A percentile compares a stretch with the other conserved stretches of the same genome.
Evolutionary conservation across 2,113 vertebrate genomes (phyloP).

Genomic region (Turnix velox): DNA sequence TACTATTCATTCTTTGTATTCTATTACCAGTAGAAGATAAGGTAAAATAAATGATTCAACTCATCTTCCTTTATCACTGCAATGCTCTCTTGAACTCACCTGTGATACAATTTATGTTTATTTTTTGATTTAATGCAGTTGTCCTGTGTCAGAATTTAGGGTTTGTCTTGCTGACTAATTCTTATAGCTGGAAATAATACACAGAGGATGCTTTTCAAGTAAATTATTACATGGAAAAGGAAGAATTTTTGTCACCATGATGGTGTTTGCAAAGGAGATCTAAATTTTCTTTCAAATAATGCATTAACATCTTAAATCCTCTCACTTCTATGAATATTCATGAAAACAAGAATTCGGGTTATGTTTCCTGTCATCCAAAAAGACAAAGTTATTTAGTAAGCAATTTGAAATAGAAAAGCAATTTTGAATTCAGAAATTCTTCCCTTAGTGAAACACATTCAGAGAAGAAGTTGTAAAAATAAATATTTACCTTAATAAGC

Average conservation of each 20-base stretch:
- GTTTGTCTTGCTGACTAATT: not conserved
- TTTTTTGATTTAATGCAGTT: not conserved
- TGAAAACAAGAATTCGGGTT: not conserved
- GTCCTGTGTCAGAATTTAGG: not conserved
- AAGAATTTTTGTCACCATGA: not conserved
- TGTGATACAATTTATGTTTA: not conserved
- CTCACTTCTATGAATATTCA: not conserved
- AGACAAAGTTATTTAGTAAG: not conserved
- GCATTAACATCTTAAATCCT: not conserved
- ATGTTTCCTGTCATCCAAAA: not conserved
- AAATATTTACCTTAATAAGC: not conserved
- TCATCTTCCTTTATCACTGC: not conserved
- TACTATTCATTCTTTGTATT: not conserved
- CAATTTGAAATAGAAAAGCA: not conserved
- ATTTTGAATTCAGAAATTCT: not conserved
- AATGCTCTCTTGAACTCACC: not conserved
- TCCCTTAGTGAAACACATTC: not conserved
- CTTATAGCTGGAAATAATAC: not conserved
- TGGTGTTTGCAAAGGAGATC: not conserved
- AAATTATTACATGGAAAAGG: not conserved
- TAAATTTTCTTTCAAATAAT: not conserved
- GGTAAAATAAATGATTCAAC: not conserved
- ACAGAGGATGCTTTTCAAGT: not conserved
- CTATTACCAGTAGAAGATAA: not conserved
- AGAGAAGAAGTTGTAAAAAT: not conserved